Evolutionary conservation across 2,113 vertebrate species (phyloP), one percentile per base, ranked within the genome.

Genomic region (Girardinichthys multiradiatus): DNA sequence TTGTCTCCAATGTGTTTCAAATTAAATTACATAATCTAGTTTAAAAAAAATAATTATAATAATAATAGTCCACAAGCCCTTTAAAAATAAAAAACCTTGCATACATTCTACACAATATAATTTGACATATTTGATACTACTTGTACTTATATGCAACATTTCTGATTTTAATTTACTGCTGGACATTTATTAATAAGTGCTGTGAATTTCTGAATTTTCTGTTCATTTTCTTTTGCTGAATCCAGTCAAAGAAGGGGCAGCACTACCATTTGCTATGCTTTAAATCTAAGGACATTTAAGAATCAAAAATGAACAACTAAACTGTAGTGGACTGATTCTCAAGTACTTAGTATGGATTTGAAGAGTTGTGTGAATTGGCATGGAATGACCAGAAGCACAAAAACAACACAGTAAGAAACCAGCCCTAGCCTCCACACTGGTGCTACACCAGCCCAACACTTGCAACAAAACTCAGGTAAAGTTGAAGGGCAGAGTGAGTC

Each of bases 391-490:
- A 77, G 2, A 71, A 13, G 13, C 19, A 68, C 51, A 71, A 71
- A 72, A 80, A 63, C 54, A 63, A 75, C 61, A 79, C 29, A 57
- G 58, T 37, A 29, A 82, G 58, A 59, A 57, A 60, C 42, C 61
- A 31, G 64, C 76, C 29, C 39, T 61, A 19, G 77, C 84, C 64
- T 61, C 72, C 48, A 76, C 70, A 74, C 42, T 35, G 60, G 75
- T 30, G 60, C 57, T 54, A 65, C 70, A 77, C 28, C 69, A 62
- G 72, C n/a, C 70, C 64, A 28, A 77, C 65, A 85, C 48, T 76
- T 82, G 75, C 19, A 80, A 68, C 21, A 72, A 70, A 28, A 79
- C 31, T 70, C 39, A n/a, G 59, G 37, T 42, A 77, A 74, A 64
- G 63, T 8, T 48, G 31, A 59, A 62, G 63, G 65, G 33, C 59